These are phyloP conservation scores for Mesembrinibis cayennensis DNA, from an alignment of 2,113 vertebrate species.

Conservation along the genomic window DNA sequence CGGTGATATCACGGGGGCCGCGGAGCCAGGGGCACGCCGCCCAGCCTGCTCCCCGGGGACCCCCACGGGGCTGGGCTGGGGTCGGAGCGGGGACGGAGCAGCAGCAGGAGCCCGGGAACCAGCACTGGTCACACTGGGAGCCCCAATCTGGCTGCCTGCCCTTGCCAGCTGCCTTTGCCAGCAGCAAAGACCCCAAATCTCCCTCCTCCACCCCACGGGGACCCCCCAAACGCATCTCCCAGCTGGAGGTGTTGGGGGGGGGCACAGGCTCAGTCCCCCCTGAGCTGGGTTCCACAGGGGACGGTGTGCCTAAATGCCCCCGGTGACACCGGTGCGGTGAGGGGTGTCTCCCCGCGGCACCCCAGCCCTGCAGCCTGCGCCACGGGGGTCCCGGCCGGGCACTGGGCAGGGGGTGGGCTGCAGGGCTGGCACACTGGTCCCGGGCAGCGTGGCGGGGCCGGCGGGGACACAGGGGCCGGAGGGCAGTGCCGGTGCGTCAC, in stretches of 20 bases:
- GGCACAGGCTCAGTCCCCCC: not conserved
- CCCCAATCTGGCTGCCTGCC: not conserved
- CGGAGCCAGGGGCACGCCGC: not conserved
- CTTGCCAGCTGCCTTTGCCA: no score
- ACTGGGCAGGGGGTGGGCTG: not conserved
- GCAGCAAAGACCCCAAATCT: not conserved
- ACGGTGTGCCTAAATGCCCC: not conserved
- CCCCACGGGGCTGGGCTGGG: not conserved
- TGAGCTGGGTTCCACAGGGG: no score
- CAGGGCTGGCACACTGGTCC: not conserved
- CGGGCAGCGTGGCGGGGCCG: fast-evolving
- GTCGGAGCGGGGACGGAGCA: not conserved
- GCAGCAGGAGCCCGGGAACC: not conserved
- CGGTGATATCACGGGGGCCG: conserved; percentile 27
- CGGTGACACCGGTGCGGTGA: fast-evolving
- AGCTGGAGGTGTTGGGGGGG: not conserved
- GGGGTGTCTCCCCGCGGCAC: not conserved
- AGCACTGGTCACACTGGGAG: not conserved
- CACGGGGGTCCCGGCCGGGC: fast-evolving
- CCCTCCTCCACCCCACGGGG: not conserved
- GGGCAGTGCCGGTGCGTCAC: not conserved
- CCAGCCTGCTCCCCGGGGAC: not conserved
- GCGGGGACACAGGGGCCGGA: not conserved
- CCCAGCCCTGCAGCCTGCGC: not conserved
- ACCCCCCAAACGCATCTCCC: not conserved